Evolutionary conservation across 2,888 invertebrate genomes (phyloP), one percentile per base, ranked within the genome.

Genomic region (Parascotia fuliginaria): DNA sequence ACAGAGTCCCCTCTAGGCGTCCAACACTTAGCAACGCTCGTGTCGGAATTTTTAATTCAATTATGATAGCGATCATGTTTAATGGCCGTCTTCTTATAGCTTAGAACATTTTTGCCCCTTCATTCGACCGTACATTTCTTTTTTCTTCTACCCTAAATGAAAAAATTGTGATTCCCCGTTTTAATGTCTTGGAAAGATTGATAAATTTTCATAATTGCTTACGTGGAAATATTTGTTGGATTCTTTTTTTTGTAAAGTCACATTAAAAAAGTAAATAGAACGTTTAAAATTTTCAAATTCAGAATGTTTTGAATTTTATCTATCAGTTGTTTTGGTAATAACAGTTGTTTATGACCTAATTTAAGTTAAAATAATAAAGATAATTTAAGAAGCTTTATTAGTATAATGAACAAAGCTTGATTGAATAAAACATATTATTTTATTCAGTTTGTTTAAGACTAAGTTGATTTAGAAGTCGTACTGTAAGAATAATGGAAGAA

Each of bases 21-120:
- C 77, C 70, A 52, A 70, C 75, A 70, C 70, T 79, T 73, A 79
- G 75, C 78, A 72, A 65, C 69, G 79, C 72, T 79, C 91, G 91
- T 86, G 90, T 87, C 73, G 91, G 91, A 92, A 92, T 91, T 90
- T 91, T 91, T 91, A 92, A 92, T 92, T 92, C 91, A 92, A 92
- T 92, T 91, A 92, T 89, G 90, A 91, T 90, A 89, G 87, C 87
- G 84, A 91, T 91, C 90, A 85, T 89, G 87, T 87, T 89, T 90
- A 91, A 91, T 90, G 89, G 83, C 83, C 86, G 77, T 70, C 80
- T 80, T 79, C 82, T 82, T 80, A 81, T 68, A 77, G 80, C 70
- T 70, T 63, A 60, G 75, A 75, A 75, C 77, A 78, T 75, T 77
- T 81, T 83, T 81, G 77, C 81, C 78, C 79, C 78, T 77, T 72